These are phyloP conservation scores for Dasyurus viverrinus DNA, from an alignment of 2,113 vertebrate species.

Conservation along the genomic window DNA sequence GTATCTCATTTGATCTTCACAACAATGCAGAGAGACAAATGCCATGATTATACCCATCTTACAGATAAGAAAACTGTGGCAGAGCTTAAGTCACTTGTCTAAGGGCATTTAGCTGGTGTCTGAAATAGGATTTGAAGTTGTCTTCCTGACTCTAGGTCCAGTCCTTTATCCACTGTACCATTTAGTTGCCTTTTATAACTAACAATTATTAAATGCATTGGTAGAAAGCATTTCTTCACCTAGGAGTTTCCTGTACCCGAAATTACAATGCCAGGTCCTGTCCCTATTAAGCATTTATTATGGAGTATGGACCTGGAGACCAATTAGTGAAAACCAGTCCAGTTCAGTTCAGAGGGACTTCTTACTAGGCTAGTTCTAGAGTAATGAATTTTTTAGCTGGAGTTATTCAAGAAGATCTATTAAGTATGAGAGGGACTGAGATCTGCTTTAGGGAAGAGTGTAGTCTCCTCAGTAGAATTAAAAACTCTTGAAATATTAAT, in stretches of 20 bases:
- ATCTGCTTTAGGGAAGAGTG: too few species aligned
- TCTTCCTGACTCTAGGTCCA: background rate
- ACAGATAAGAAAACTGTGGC: background rate
- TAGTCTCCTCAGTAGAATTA: too few species aligned
- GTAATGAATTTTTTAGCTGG: background rate
- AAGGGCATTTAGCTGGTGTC: background rate
- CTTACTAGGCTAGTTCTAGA: background rate
- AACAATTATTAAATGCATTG: background rate
- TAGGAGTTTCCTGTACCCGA: background rate
- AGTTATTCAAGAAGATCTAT: background rate
- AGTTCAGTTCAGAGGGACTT: background rate
- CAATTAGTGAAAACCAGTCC: background rate
- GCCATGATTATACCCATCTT: background rate
- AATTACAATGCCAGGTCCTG: background rate
- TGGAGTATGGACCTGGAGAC: background rate
- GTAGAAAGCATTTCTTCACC: background rate
- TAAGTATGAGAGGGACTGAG: too few species aligned
- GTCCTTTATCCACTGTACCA: background rate
- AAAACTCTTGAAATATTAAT: too few species aligned
- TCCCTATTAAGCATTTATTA: background rate
- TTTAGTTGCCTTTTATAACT: background rate
- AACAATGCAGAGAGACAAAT: background rate
- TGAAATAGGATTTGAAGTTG: background rate
- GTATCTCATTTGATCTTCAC: background rate
- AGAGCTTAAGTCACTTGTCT: background rate